Percentiles rank a stretch among this genome's conserved stretches.
Evolutionary conservation across 2,113 vertebrate species (phyloP).

Genomic region (Alexandromys fortis): DNA sequence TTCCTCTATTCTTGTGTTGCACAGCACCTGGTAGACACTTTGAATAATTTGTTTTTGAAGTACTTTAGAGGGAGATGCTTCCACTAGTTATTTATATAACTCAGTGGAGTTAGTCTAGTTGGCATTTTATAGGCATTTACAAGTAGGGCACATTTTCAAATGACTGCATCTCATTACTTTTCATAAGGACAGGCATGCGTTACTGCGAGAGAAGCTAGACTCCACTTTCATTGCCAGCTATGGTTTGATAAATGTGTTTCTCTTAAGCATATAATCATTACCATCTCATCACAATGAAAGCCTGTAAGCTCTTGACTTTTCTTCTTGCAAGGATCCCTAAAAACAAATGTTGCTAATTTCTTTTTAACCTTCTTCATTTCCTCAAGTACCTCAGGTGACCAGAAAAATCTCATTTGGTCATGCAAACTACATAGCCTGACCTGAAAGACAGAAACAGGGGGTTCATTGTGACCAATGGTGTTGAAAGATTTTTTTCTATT

Average conservation of each 20-base stretch:
- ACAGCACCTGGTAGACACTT: slow-evolving; percentile 63
- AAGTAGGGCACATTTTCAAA: slow-evolving; percentile 68
- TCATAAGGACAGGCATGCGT: slow-evolving; percentile 3
- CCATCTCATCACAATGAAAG: slow-evolving; percentile 23
- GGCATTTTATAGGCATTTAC: slow-evolving; percentile 51
- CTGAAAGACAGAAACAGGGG: background rate
- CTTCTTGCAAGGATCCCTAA: slow-evolving; percentile 1
- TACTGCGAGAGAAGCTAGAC: slow-evolving; percentile 6
- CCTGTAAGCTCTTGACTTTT: slow-evolving; percentile 23
- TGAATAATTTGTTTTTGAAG: slow-evolving; percentile 63
- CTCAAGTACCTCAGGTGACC: background rate
- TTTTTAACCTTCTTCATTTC: slow-evolving; percentile 34
- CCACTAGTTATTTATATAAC: slow-evolving; percentile 45
- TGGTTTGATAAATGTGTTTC: slow-evolving; percentile 49
- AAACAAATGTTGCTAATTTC: slow-evolving; percentile 21
- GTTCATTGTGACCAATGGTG: background rate
- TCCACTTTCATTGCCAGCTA: background rate
- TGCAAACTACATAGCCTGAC: background rate
- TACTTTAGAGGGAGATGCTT: slow-evolving; percentile 33
- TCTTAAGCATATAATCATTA: slow-evolving; percentile 27
- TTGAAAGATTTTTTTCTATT: background rate
- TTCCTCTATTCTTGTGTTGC: slow-evolving; percentile 42
- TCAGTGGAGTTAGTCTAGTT: slow-evolving; percentile 39
- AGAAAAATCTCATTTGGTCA: background rate
- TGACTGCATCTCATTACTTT: slow-evolving; percentile 67